These are phyloP conservation scores for Anisognathus igniventris DNA, from an alignment of 2,797 vertebrate species.

Conservation along the genomic window DNA sequence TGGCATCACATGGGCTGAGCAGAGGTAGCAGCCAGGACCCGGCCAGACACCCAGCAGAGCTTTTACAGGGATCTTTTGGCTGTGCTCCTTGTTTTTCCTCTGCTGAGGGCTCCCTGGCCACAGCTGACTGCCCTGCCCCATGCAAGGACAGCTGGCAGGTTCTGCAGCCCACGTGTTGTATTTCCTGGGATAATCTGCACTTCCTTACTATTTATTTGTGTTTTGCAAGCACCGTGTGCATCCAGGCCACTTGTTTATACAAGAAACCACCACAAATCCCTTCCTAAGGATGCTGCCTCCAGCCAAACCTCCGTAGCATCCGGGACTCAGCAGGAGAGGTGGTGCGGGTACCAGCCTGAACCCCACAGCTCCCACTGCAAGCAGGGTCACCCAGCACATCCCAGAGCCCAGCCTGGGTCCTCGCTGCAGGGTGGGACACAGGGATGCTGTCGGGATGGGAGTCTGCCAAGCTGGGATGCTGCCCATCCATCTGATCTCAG, in stretches of 20 bases:
- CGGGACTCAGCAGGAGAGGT: rapidly evolving
- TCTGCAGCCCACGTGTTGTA: background rate
- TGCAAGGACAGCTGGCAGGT: background rate
- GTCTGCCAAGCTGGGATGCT: background rate
- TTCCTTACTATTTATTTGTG: conserved; percentile 35
- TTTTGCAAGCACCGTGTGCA: background rate
- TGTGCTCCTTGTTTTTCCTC: background rate
- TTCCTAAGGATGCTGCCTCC: background rate
- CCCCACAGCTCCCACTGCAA: rapidly evolving
- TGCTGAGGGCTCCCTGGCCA: background rate
- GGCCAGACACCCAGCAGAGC: background rate
- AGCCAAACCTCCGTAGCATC: background rate
- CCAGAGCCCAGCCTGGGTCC: background rate
- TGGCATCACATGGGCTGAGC: background rate
- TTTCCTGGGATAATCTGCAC: conserved; percentile 13
- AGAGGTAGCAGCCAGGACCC: background rate
- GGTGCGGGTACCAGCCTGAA: background rate
- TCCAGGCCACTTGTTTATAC: background rate
- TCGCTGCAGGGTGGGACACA: rapidly evolving
- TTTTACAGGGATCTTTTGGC: background rate
- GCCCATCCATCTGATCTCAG: background rate
- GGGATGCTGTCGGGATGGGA: background rate
- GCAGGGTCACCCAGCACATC: rapidly evolving
- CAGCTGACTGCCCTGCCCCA: background rate
- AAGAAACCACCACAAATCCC: background rate